Evolutionary conservation across 2,113 vertebrate species (phyloP).

Genomic region (Lycaon pictus): DNA sequence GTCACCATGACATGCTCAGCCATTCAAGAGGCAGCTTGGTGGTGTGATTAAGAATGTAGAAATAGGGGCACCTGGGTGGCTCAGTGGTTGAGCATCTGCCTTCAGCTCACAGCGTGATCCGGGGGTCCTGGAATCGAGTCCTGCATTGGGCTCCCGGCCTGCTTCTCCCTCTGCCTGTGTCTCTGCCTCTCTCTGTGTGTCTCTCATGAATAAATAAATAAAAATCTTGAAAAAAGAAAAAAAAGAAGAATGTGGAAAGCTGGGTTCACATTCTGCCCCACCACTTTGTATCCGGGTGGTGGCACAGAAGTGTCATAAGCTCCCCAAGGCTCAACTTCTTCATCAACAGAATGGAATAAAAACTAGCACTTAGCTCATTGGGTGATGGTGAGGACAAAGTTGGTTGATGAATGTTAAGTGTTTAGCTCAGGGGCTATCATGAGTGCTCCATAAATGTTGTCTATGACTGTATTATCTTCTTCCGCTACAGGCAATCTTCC

Average conservation of each 20-base stretch:
- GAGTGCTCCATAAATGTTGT: accelerated
- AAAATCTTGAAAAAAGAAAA: no score
- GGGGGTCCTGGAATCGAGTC: no score
- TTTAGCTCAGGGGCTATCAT: accelerated
- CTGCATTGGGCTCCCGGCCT: no score
- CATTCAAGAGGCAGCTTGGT: neutral
- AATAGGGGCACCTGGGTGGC: neutral
- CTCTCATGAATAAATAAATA: no score
- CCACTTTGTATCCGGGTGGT: neutral
- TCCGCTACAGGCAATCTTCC: accelerated
- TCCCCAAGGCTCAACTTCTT: neutral
- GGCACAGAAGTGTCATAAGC: no score
- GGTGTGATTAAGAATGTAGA: accelerated
- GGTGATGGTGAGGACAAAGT: neutral
- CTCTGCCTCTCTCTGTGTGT: no score
- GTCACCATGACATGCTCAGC: accelerated
- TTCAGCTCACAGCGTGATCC: no score
- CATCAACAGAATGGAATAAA: neutral
- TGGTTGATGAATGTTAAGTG: accelerated
- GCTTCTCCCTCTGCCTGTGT: no score
- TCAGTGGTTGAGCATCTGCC: no score
- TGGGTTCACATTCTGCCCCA: neutral
- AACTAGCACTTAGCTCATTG: neutral
- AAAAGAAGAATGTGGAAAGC: accelerated
- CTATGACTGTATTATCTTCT: neutral